phyloP scores from a whole-genome alignment of 2,113 vertebrate species.

The Tichodroma muraria region DNA sequence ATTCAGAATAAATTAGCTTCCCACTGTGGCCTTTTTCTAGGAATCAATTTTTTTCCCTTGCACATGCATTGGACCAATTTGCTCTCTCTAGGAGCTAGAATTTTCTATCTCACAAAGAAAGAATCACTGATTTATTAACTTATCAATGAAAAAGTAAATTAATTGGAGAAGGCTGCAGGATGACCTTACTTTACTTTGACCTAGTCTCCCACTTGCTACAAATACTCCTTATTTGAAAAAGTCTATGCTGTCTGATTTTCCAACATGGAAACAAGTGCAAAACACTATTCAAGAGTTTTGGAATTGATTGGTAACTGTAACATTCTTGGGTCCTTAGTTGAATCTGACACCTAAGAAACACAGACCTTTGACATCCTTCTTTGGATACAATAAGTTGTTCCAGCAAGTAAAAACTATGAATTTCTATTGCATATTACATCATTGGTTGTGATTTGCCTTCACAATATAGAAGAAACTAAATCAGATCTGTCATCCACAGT shows the following conservation, averaged over 20 bases:
- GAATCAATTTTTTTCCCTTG: not conserved
- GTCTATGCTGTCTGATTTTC: not conserved
- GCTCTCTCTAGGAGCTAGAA: not conserved
- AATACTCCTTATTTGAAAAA: not conserved
- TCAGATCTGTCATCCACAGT: not conserved
- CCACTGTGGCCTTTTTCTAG: not conserved
- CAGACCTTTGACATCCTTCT: not conserved
- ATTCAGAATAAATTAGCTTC: not conserved
- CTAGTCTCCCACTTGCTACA: not conserved
- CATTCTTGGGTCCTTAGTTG: not conserved
- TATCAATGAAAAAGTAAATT: not conserved
- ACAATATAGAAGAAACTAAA: not conserved
- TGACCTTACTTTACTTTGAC: not conserved
- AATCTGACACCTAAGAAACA: not conserved
- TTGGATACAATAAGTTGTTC: not conserved
- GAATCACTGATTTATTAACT: not conserved
- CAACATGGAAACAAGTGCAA: not conserved
- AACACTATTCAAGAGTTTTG: not conserved
- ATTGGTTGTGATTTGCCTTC: not conserved
- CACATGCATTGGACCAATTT: not conserved
- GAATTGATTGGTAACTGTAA: not conserved
- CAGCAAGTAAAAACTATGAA: not conserved
- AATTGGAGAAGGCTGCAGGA: not conserved
- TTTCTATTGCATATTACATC: not conserved
- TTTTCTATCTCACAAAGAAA: not conserved